Base-by-base conservation (phyloP, 1,140 invertebrate genomes). In the Ditylenchus dipsaci region DNA sequence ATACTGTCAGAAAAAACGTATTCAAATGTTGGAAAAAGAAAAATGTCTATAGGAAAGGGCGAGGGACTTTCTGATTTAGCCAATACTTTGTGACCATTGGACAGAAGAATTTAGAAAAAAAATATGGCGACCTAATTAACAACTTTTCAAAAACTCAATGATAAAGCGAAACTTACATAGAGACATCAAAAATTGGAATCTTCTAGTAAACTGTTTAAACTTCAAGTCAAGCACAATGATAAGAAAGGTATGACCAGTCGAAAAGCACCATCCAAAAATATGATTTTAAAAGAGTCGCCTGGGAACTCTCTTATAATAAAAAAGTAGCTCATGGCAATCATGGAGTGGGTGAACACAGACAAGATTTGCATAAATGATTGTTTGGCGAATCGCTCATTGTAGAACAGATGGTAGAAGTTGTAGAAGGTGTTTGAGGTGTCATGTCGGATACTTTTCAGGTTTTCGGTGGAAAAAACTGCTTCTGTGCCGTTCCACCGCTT, bases 401-500 rank as follows among this genome's bases (percentile, higher is more conserved):
- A 63, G 42, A 78, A 78, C 38, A 78, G 68, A 57, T 79, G 78
- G 64, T 74, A 79, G 72, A 80, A 79, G 58, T 64, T 75, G 56
- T 81, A 80, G 43, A 72, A 75, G 38, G 21, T 75, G 27, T 61
- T 56, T 3, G 63, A 67, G 8, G 67, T 64, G 21, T 71, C 53
- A 13, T 69, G 76, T 13, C 67, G 72, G 33, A 80, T 78, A 1
- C 57, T 13, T 17, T 72, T 60, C 30, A 80, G 65, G 33, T 75
- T 78, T 9, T 69, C 58, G 0, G 74, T 47, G 8, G 72, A 78
- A 57, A 80, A 80, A n/a, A 69, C 68, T 1, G 72, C 77, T 27
- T 77, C 70, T 26, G 79, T 75, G 47, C 80, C 72, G 64, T 80
- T 80, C 78, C 78, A 80, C 43, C 78, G 73, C 38, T 78, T 59